Base-by-base conservation (phyloP, 2,888 invertebrate species). In the Dysmachus trigonus region DNA sequence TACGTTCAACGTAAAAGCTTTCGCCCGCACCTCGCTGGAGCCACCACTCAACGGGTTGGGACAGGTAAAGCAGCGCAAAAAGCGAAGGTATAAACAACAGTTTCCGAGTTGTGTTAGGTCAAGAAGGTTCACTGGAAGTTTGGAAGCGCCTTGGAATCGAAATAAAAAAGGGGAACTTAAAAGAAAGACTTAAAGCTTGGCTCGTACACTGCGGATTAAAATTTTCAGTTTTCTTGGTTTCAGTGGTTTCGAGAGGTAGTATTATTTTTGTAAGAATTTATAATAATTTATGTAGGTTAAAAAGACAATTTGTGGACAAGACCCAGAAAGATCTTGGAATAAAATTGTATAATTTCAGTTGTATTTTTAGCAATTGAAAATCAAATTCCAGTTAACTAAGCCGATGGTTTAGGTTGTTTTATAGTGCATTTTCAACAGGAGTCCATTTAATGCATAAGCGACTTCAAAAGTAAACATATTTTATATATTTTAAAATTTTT, bases 111-210 rank as follows among this genome's bases (percentile, higher is more conserved):
- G 77, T 30, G 47, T 27, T 27, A 77, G 77, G 77, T 77, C 47
- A 77, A 30, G 41, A 27, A 77, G 30, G 77, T 77, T 77, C 77
- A 77, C 18, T 77, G 77, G 77, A 77, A 77, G 73, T 31, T 73
- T 73, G n/a, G 73, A 73, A 73, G 31, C 33, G 10, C 31, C 33
- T 1, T 73, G 73, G 73, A 73, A 73, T 10, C 27, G 1, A 22
- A 22, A 47, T 47, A 47, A 47, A n/a, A 47, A 47, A 30, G 31
- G 27, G 22, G 31, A 72, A 31, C 71, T 30, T 15, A 22, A 35
- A 35, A 18, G 38, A 41, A 38, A 38, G n/a, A 47, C 77, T 41
- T 41, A 27, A 77, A 77, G 77, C 47, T 77, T 77, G 10, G 18
- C 27, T 77, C 15, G 77, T 77, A 77, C 77, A 77, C 0, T 77